A percentile compares a stretch with the other conserved stretches of the same genome.
Evolutionary conservation across 2,797 vertebrate species (phyloP).

Genomic region (Synanceia verrucosa): DNA sequence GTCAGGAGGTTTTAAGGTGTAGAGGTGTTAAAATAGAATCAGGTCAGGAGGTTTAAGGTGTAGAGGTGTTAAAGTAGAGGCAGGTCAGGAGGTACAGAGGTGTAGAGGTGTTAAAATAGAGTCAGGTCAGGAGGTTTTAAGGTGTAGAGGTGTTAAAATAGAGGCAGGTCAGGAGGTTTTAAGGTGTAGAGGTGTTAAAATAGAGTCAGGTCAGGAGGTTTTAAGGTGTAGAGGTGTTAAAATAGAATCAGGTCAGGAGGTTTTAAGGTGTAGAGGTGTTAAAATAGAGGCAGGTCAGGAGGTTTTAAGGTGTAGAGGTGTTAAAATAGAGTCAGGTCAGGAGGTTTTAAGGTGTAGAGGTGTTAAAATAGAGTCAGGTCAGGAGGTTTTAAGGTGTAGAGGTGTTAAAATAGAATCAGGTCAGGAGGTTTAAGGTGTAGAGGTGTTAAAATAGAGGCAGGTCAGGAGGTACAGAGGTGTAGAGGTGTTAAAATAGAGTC

Average conservation of each 20-base stretch:
- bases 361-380: not conserved
- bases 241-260: not conserved
- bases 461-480: not conserved
- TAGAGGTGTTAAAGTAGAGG: not conserved
- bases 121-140: no score
- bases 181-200: not conserved
- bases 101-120: not conserved
- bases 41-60: not conserved
- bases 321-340: no score
- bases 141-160: not conserved
- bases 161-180: not conserved
- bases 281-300: not conserved
- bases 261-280: not conserved
- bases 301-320: not conserved
- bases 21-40: no score
- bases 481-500: not conserved
- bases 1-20: no score
- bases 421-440: not conserved
- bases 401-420: no score
- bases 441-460: not conserved
- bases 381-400: no score
- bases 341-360: not conserved
- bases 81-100: not conserved
- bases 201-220: no score
- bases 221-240: not conserved